These are phyloP conservation scores for Nephrotoma flavescens DNA, from an alignment of 2,888 invertebrate species.

Conservation along the genomic window DNA sequence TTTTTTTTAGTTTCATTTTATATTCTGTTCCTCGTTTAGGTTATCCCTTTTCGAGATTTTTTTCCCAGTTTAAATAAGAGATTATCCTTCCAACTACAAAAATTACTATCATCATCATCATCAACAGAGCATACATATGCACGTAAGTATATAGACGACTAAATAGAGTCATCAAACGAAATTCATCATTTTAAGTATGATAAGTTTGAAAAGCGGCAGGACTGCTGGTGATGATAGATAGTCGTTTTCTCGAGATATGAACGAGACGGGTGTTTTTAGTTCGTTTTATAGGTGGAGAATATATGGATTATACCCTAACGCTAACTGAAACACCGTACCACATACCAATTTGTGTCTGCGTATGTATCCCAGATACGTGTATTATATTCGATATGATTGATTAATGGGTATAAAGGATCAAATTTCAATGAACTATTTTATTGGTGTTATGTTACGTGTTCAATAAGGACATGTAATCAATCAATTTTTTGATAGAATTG, in stretches of 20 bases:
- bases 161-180: background rate
- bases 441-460: background rate
- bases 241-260: background rate
- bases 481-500: background rate
- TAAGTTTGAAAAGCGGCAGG: background rate
- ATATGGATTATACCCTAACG: background rate
- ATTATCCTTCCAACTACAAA: background rate
- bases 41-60: background rate
- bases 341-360: background rate
- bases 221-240: background rate
- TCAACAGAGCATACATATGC: background rate
- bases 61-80: background rate
- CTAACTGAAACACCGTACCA: background rate
- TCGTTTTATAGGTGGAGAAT: background rate
- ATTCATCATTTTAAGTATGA: background rate
- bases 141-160: background rate
- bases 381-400: background rate
- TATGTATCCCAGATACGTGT: background rate
- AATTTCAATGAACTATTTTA: background rate
- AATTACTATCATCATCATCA: background rate
- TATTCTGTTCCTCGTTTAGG: background rate
- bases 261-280: background rate
- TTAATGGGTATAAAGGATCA: background rate
- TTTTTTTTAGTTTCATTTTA: background rate
- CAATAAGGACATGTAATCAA: background rate